phyloP scores from a whole-genome alignment of 2,113 vertebrate genomes.

The Strix aluco region DNA sequence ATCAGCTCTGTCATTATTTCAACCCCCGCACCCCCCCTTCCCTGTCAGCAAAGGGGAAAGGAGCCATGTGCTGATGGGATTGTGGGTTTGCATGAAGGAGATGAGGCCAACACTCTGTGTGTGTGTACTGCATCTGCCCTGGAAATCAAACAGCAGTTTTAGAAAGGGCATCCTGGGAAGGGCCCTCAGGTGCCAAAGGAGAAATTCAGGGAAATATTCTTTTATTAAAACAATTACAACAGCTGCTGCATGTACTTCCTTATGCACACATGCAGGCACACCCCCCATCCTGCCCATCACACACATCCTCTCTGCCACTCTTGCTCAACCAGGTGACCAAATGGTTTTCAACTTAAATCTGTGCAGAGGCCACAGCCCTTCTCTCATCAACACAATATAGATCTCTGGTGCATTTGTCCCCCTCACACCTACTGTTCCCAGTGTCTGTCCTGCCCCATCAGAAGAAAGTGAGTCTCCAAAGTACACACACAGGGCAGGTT shows the following conservation, averaged over 20 bases:
- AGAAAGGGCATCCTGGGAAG: conserved; percentile 25
- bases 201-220: conserved; percentile 20
- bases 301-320: neutral
- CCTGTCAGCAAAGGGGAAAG: neutral
- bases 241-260: conserved; percentile 14
- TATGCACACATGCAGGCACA: neutral
- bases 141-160: conserved; percentile 23
- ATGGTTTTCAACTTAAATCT: neutral
- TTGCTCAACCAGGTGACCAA: neutral
- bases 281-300: neutral
- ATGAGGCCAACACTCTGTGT: neutral
- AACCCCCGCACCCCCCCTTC: neutral
- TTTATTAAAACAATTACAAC: conserved; percentile 22
- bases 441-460: neutral
- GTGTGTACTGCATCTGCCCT: neutral
- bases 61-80: neutral
- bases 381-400: neutral
- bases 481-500: neutral
- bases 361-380: neutral
- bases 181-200: neutral
- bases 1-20: conserved; percentile 20
- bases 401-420: neutral
- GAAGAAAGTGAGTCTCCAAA: neutral
- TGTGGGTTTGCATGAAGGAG: neutral
- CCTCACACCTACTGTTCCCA: neutral